Evolutionary conservation across 2,797 vertebrate genomes (phyloP), one percentile per base, ranked within the genome.

Genomic region (Poecilia velifera): DNA sequence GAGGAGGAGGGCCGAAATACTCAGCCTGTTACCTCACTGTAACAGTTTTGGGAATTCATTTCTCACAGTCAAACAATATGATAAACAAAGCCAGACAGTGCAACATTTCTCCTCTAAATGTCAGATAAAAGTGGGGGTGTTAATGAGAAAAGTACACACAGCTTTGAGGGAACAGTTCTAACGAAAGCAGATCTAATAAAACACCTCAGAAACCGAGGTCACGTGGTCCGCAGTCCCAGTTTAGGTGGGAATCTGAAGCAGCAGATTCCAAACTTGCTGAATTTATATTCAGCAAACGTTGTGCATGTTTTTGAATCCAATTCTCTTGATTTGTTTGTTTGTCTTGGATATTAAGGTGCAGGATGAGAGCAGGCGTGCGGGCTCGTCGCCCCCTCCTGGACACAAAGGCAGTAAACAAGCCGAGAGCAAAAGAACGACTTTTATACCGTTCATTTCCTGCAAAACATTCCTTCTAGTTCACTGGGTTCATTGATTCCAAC

Each of bases 311-410:
- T 13, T 28, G 49, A 22, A 39, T 16, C 12, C 20, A 39, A 13
- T 41, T 6, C 10, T 41, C 10, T 39, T 66, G 1, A 36, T 7
- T 18, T 41, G 9, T 36, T 46, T 68, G 2, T 6, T 22, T 68
- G 36, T 68, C 18, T 41, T 25, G 36, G 36, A 68, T 41, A 4
- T 36, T 64, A 36, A 8, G 59, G 14, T 64, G 31, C 47, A 86
- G 77, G 72, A 73, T 78, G 84, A 14, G 22, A 12, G 57, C 36
- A 20, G 6, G 20, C 14, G 6, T 25, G 72, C 76, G 73, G 45
- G 70, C 81, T 83, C 85, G 43, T 83, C 91, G 94, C 94, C 94
- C 92, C 91, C 94, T 95, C 46, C 92, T 95, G 94, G 94, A 90
- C 83, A 80, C 70, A 2, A 28, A 82, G 25, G 39, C 66, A 13